Evolutionary conservation across 2,113 vertebrate species (phyloP).

Genomic region (Thinocorus orbignyianus): DNA sequence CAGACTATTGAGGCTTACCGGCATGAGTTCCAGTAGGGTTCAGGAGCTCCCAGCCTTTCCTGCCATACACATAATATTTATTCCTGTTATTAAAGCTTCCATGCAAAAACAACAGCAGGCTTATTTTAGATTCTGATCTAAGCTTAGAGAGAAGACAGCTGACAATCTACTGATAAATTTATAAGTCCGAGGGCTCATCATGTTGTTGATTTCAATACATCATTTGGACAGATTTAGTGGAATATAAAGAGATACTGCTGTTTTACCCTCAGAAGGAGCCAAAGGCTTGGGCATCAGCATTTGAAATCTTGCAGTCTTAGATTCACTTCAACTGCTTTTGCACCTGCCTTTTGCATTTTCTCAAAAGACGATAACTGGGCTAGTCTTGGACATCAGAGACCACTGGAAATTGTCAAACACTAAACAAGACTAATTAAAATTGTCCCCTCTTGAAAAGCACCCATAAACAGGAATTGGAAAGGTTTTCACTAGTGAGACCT

Average conservation of each 20-base stretch:
- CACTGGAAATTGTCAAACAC: neutral
- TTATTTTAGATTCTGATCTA: slow-evolving; percentile 10
- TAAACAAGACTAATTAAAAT: neutral
- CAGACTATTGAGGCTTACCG: neutral
- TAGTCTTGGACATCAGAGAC: neutral
- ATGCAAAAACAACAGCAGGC: neutral
- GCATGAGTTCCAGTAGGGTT: neutral
- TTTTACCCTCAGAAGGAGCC: neutral
- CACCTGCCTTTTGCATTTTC: neutral
- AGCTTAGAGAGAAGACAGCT: neutral
- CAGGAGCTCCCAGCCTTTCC: neutral
- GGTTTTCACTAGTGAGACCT: neutral
- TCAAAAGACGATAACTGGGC: neutral
- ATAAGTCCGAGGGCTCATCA: neutral
- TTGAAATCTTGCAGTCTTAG: neutral
- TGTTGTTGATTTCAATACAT: neutral
- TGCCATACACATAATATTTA: neutral
- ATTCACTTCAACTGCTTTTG: neutral
- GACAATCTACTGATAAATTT: slow-evolving; percentile 4
- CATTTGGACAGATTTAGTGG: neutral
- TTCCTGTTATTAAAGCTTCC: neutral
- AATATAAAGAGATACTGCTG: neutral
- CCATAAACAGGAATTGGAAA: neutral
- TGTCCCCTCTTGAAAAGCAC: neutral
- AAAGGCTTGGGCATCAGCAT: neutral